A percentile compares a stretch with the other conserved stretches of the same genome.
Evolutionary conservation across 35 echinoderm and acorn worm species (phyloP).

Genomic region (Stichopus chloronotus): DNA sequence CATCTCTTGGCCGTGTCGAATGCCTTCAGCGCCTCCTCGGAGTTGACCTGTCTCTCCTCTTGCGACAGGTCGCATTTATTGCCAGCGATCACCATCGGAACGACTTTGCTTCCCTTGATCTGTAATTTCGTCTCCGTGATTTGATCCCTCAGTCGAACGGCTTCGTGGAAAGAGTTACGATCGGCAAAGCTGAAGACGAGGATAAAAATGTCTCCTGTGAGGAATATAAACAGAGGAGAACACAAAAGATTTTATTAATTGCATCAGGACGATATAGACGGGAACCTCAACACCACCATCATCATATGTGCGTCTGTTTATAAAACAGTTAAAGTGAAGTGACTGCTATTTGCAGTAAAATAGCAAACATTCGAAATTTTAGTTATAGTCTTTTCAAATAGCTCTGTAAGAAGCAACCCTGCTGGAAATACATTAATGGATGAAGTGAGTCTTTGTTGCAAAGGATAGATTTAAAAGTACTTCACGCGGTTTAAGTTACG

Average conservation of each 20-base stretch:
- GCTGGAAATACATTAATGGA: no score
- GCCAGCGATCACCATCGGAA: constrained; percentile 96
- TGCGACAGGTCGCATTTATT: constrained; percentile 91
- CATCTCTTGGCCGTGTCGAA: constrained; percentile 80
- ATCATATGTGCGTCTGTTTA: no score
- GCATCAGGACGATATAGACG: no score
- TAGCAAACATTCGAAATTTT: no score
- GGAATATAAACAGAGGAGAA: constrained; percentile 22
- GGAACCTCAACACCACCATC: no score
- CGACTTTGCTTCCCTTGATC: constrained; percentile 71
- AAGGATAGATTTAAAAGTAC: no score
- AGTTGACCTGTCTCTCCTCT: constrained; percentile 65
- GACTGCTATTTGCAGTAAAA: no score
- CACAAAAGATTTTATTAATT: not conserved
- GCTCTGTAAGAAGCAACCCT: no score
- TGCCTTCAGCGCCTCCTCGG: constrained; percentile 75
- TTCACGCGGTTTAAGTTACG: no score
- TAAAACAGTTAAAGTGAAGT: no score
- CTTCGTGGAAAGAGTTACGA: constrained; percentile 85
- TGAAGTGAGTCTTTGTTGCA: no score
- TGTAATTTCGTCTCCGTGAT: constrained; percentile 81
- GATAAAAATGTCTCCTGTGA: constrained; percentile 97
- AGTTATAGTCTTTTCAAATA: no score
- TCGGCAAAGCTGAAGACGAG: constrained; percentile 94
- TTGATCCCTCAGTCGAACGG: constrained; percentile 78